These are phyloP conservation scores for Catostylus mosaicus DNA, from an alignment of 30 jellyfish, hydroid and myxozoan genomes.

Conservation along the genomic window DNA sequence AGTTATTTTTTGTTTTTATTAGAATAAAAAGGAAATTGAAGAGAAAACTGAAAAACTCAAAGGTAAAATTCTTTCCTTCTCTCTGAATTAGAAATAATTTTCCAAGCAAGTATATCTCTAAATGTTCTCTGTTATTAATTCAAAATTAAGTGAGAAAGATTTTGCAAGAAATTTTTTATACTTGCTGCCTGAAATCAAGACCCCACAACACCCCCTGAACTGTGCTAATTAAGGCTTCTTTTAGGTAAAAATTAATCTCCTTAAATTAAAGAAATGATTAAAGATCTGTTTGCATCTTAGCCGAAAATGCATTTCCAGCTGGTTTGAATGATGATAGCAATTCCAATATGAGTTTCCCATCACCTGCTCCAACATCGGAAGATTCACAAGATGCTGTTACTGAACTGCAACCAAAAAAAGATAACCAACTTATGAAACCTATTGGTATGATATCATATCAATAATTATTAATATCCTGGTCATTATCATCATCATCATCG, in stretches of 20 bases:
- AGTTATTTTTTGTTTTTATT: neutral
- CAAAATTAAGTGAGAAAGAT: no score
- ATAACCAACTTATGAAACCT: slow-evolving; percentile 32
- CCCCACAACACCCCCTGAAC: no score
- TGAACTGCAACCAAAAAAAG: slow-evolving; percentile 37
- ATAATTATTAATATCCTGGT: neutral
- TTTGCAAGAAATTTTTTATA: no score
- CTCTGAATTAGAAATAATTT: no score
- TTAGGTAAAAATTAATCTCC: no score
- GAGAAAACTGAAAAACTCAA: slow-evolving; percentile 3
- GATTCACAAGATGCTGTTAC: slow-evolving; percentile 90
- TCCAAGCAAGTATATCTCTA: no score
- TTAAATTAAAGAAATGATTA: no score
- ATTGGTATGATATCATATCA: slow-evolving; percentile 18
- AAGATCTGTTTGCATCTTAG: neutral
- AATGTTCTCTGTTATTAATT: no score
- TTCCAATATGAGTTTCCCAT: slow-evolving; percentile 92
- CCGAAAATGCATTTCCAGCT: slow-evolving; percentile 48
- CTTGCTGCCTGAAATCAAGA: no score
- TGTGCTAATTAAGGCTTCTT: no score
- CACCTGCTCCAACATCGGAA: slow-evolving; percentile 96
- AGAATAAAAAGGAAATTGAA: slow-evolving; percentile 6
- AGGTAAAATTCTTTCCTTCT: no score
- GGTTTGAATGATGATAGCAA: slow-evolving; percentile 65
- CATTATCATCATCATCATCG: neutral